phyloP scores from a whole-genome alignment of 2,888 invertebrate genomes.

The Trimorus sp. region DNA sequence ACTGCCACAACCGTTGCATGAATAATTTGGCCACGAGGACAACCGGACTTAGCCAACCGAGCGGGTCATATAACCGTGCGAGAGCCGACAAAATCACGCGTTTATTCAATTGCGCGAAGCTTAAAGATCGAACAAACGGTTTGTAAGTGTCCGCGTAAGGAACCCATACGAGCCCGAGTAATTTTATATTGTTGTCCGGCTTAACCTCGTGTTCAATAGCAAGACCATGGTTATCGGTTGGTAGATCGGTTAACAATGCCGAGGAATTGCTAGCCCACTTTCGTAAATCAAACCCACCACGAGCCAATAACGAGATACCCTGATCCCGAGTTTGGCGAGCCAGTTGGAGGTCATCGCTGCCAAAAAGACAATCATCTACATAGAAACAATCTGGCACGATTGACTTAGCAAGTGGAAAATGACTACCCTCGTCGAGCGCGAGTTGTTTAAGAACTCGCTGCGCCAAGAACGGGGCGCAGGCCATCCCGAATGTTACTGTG shows the following conservation, averaged over 20 bases:
- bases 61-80: neutral
- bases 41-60: neutral
- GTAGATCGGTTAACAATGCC: neutral
- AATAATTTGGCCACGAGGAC: neutral
- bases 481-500: neutral
- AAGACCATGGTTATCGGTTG: neutral
- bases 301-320: neutral
- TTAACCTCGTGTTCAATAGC: neutral
- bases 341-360: neutral
- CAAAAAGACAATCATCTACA: slow-evolving; percentile 10
- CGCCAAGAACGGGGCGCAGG: neutral
- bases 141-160: neutral
- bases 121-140: neutral
- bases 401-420: neutral
- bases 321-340: neutral
- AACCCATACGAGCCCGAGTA: neutral
- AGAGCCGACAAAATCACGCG: neutral
- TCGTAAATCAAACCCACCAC: neutral
- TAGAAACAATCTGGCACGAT: neutral
- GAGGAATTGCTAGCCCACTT: slow-evolving; percentile 4
- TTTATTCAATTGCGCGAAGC: neutral
- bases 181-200: neutral
- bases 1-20: neutral
- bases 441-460: slow-evolving; percentile 3
- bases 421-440: neutral